These are phyloP conservation scores for Neodiprion virginianus DNA, from an alignment of 1,140 invertebrate species.

Conservation along the genomic window DNA sequence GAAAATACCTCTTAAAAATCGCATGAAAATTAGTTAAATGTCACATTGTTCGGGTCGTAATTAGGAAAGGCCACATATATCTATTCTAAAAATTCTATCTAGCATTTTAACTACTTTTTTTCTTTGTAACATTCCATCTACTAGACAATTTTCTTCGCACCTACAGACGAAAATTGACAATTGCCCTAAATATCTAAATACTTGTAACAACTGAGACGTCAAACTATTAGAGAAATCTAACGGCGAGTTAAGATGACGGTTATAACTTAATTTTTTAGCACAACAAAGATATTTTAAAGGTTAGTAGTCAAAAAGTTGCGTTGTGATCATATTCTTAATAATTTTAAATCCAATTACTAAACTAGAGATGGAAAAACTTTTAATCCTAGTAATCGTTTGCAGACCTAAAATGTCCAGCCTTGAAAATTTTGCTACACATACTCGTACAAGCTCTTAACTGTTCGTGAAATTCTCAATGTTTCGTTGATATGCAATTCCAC, in stretches of 20 bases:
- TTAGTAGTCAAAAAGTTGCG: background rate
- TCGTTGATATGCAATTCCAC: too few species aligned
- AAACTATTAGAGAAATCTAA: background rate
- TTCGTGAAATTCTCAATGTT: too few species aligned
- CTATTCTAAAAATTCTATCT: conserved; percentile 58
- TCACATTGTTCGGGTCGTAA: conserved; percentile 51
- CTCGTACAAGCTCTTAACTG: too few species aligned
- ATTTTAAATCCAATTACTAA: background rate
- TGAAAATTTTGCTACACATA: too few species aligned
- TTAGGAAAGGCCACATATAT: conserved; percentile 63
- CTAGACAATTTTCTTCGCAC: background rate
- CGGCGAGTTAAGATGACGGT: background rate
- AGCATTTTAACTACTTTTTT: conserved; percentile 45
- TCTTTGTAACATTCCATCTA: background rate
- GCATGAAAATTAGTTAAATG: conserved; percentile 29
- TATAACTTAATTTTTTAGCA: background rate
- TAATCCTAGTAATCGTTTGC: too few species aligned
- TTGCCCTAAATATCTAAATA: background rate
- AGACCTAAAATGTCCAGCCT: too few species aligned
- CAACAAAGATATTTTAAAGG: background rate
- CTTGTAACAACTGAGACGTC: background rate
- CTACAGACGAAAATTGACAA: background rate
- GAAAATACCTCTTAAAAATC: background rate
- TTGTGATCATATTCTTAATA: background rate
- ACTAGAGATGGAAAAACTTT: background rate